Conservation (phyloP, 1,140 invertebrate genomes). For the Drosophila saltans region DNA sequence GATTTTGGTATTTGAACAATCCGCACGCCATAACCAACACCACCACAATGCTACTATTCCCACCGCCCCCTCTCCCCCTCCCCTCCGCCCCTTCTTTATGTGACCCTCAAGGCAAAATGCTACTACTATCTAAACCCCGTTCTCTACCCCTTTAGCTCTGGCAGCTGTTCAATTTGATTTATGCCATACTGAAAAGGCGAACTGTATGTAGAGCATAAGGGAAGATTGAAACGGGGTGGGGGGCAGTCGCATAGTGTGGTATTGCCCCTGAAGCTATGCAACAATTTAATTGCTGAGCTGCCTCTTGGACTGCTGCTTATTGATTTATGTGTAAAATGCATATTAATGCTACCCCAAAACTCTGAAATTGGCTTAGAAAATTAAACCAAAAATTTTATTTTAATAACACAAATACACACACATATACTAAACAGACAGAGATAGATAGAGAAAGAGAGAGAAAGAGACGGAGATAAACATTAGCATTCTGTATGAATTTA, state of each 20-base stretch:
- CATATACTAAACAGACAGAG: slow-evolving; percentile 27
- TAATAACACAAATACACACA: slow-evolving; percentile 27
- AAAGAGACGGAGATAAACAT: slow-evolving; percentile 9
- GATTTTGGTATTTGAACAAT: slow-evolving; percentile 21
- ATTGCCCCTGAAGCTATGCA: slow-evolving; percentile 51
- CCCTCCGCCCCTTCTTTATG: neutral
- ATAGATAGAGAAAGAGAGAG: neutral
- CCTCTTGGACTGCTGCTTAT: slow-evolving; percentile 56
- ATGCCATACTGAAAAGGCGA: slow-evolving; percentile 55
- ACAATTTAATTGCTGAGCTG: slow-evolving; percentile 71
- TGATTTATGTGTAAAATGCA: slow-evolving; percentile 68
- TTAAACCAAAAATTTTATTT: slow-evolving; percentile 8
- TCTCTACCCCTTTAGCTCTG: slow-evolving; percentile 16
- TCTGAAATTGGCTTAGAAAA: slow-evolving; percentile 9
- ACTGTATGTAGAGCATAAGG: neutral
- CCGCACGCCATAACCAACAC: neutral
- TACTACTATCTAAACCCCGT: neutral
- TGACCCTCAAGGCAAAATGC: neutral
- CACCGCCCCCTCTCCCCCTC: neutral
- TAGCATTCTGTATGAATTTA: slow-evolving; percentile 31
- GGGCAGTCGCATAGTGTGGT: slow-evolving; percentile 8
- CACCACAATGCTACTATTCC: neutral
- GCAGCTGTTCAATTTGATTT: slow-evolving; percentile 72
- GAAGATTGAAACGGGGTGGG: no score
- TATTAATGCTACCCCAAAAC: slow-evolving; percentile 49